Evolutionary conservation across 2,888 invertebrate species (phyloP), one percentile per base, ranked within the genome.

Genomic region (Chorisops tibialis): DNA sequence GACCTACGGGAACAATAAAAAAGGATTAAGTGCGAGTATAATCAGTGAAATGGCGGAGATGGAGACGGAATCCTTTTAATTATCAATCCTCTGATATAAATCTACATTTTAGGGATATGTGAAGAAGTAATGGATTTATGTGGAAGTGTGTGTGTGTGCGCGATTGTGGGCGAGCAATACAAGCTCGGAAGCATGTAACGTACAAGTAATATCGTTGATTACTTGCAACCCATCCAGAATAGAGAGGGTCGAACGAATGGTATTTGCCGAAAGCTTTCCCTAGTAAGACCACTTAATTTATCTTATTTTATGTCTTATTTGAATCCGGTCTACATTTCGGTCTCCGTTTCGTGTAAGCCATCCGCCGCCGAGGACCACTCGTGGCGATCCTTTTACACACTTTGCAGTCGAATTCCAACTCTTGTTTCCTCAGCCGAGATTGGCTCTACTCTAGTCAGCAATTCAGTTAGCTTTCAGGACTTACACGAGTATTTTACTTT

Each of bases 221-320:
- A 37, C 49, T 45, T 45, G 37, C 16, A 12, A 35, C 24, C 24
- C 35, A 45, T 47, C 47, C 47, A 4, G 19, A 22, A 4, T 22
- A 24, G 22, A 54, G 52, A 45, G 43, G 41, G 58, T 11, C 30
- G 58, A 19, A 41, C 35, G 21, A 58, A 37, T 48, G 37, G 59
- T 48, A 48, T 59, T 48, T 30, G 39, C 47, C 39, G 50, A 58
- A 52, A 59, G 58, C 43, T 50, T 51, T 64, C 30, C 49, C 39
- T 47, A 47, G 38, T 64, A 64, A 64, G 56, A 64, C 64, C 64
- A 64, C 64, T 64, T 61, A 64, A 64, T 64, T 64, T 64, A 64
- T 64, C 64, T 64, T 64, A 64, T 64, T 52, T 64, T 52, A 64
- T 61, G 59, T 61, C 61, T 64, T 64, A 64, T 64, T 64, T 59